Percentiles rank a stretch among this genome's conserved stretches.
Evolutionary conservation across 2,888 invertebrate genomes (phyloP).

Genomic region (Drosophila subquinaria): DNA sequence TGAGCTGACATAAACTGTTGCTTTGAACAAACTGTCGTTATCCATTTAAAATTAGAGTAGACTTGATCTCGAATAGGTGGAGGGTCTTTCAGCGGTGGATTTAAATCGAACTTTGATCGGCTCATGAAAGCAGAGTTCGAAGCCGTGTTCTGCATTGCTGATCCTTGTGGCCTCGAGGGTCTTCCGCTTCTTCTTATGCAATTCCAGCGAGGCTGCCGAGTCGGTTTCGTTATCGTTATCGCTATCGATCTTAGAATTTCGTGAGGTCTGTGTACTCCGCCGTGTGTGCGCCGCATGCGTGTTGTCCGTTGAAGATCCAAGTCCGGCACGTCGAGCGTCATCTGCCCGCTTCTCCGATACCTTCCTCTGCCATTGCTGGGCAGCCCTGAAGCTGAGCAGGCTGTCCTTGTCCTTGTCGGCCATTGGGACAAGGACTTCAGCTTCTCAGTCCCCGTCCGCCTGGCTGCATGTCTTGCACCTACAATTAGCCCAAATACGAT

Average conservation of each 20-base stretch:
- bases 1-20: not conserved
- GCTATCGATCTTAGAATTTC: not conserved
- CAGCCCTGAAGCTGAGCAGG: not conserved
- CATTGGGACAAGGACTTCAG: not conserved
- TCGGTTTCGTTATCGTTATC: not conserved
- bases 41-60: not conserved
- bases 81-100: not conserved
- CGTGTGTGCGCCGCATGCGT: not conserved
- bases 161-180: slow-evolving; percentile 19
- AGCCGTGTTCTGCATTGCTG: not conserved
- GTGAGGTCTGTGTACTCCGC: not conserved
- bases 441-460: not conserved
- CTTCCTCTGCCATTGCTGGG: slow-evolving; percentile 5
- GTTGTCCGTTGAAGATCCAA: not conserved
- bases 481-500: not conserved
- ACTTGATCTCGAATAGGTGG: not conserved
- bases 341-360: slow-evolving; percentile 5
- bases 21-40: not conserved
- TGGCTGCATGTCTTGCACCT: not conserved
- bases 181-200: not conserved
- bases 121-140: slow-evolving; percentile 11
- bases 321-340: slow-evolving; percentile 34
- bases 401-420: not conserved
- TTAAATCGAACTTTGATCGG: slow-evolving; percentile 29
- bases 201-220: not conserved